phyloP scores from a whole-genome alignment of 2,888 invertebrate species.

The Acanthosepion lycidas region DNA sequence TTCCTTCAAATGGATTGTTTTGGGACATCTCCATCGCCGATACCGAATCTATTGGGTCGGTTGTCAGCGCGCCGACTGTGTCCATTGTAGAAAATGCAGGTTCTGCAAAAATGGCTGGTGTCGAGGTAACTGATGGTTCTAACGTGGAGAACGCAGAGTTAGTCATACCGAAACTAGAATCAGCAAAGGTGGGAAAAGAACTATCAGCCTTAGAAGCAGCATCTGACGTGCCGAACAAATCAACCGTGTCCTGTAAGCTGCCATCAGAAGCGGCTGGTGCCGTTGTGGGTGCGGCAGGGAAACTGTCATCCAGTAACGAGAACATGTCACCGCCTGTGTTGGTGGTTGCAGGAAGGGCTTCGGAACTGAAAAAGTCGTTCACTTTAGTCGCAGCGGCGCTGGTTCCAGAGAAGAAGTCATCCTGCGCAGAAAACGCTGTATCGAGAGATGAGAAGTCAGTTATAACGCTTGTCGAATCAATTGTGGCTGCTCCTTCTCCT shows the following conservation, averaged over 20 bases:
- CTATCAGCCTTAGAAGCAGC: background rate
- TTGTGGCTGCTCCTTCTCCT: background rate
- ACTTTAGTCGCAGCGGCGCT: background rate
- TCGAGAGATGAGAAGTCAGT: background rate
- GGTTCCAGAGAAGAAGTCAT: constrained; percentile 2
- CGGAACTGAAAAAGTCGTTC: background rate
- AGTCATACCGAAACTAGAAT: constrained; percentile 23
- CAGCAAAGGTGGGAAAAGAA: background rate
- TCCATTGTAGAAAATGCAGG: background rate
- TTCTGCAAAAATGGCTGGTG: background rate
- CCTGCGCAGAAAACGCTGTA: background rate
- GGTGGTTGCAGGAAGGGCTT: background rate
- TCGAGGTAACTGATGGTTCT: background rate
- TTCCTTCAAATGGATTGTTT: constrained; percentile 33
- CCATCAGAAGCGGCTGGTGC: background rate
- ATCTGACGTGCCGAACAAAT: background rate
- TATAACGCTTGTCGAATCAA: background rate
- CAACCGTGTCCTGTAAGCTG: background rate
- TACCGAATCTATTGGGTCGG: background rate
- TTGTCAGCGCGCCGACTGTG: background rate
- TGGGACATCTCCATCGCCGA: background rate
- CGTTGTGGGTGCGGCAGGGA: background rate
- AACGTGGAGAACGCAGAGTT: background rate
- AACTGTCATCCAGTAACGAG: constrained; percentile 34
- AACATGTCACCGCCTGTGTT: background rate